Base-by-base conservation (phyloP, 2,797 vertebrate species). In the Falco berigora region DNA sequence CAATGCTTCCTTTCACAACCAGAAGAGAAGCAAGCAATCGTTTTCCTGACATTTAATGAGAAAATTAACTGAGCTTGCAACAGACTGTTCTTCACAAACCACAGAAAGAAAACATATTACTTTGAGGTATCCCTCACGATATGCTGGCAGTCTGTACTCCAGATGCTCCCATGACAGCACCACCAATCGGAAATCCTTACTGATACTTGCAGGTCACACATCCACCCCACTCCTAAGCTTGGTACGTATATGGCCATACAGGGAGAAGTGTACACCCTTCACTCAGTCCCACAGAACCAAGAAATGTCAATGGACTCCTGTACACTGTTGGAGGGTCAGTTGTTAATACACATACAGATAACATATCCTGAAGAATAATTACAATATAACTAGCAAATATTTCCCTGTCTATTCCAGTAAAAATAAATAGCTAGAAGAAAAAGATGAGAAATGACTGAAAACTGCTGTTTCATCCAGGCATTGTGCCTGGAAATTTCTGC, bases 181-280 rank as follows among this genome's bases (percentile, higher is more conserved):
- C 0, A 0, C 40, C 63, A 34, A 13, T 6, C 0, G 0, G 52
- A 78, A 96, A 61, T 40, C 32, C 24, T 77, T 55, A n/a, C 2
- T 32, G 69, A 24, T 32, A 28, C 0, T 3, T 34, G 40, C 3
- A 67, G 49, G 62, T 32, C 44, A 32, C 47, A 80, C 19, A 36
- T 3, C 14, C 76, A 38, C 15, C 8, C 52, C 12, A 15, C 14
- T 67, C 44, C 75, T 12, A 38, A 71, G 56, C 14, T 42, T 0
- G 0, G 9, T 12, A 32, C 3, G 6, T 30, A 28, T 30, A 50
- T 12, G 64, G 85, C 28, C 42, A 36, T 7, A 30, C 19, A 86
- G 14, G 32, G 36, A 61, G 46, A 82, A 12, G 11, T 4, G 25
- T 36, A 62, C 0, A 1, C 6, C 22, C 69, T 69, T 69, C 25